Evolutionary conservation across 2,888 invertebrate species (phyloP), one percentile per base, ranked within the genome.

Genomic region (Petrolisthes manimaculis): DNA sequence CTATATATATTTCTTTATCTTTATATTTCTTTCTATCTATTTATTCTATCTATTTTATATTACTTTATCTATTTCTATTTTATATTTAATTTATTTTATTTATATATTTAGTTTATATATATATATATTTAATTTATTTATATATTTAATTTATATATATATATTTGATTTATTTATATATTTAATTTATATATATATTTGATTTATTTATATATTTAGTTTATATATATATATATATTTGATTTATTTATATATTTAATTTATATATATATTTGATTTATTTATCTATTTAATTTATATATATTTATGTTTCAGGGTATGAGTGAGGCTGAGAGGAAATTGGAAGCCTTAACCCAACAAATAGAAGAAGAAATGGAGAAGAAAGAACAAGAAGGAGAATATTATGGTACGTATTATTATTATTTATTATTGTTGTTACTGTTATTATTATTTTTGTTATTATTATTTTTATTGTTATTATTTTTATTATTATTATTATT

Each of bases 351-450:
- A 91, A 98, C 98, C 18, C 94, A 97, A 84, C 97, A 97, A 92
- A 95, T 98, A 91, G 98, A 98, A 93, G 97, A 97, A 93, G 97
- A 98, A 94, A 97, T 99, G 96, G 98, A 98, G 93, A 96, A 97
- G 92, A 96, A 97, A 92, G 97, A 97, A 93, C 97, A 97, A 92
- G 97, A 97, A 93, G 98, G 98, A 92, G 98, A 98, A 94, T 98
- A 98, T 93, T 98, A 98, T 94, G 98, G 98, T 97, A 74, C 89
- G 90, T 81, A 61, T 18, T 12, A 18, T 61, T 12, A 12, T 61
- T 18, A 61, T 61, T 61, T 12, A 12, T 61, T 18, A 61, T 61
- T 61, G 3, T 61, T 77, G 3, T 77, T 37, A 37, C 2, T 37
- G 37, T 37, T 37, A 37, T 37, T 37, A 2, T 37, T 37, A 37